Percentiles rank a stretch among this genome's conserved stretches.
These are phyloP conservation scores for Sitophilus oryzae DNA, from an alignment of 1,140 invertebrate genomes.

Conservation along the genomic window DNA sequence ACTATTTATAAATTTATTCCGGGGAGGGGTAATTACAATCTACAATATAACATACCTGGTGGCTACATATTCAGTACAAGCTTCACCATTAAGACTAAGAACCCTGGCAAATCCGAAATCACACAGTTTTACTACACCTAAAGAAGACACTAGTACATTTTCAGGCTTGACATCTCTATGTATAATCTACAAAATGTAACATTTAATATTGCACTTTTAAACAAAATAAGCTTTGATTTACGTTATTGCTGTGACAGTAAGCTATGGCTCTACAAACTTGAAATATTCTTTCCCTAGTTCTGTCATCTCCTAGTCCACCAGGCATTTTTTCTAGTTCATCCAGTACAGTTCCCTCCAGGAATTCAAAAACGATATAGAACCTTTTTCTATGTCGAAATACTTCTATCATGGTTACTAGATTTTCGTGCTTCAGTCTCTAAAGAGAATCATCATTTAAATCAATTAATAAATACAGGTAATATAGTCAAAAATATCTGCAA, in stretches of 20 bases:
- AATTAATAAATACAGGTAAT: no score
- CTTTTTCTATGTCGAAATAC: slow-evolving; percentile 77
- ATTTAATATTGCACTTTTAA: no score
- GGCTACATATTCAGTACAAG: slow-evolving; percentile 76
- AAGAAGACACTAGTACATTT: slow-evolving; percentile 76
- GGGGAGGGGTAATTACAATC: neutral
- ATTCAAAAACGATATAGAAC: slow-evolving; percentile 86
- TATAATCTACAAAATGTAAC: slow-evolving; percentile 63
- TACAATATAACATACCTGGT: slow-evolving; percentile 44
- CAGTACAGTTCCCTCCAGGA: slow-evolving; percentile 77
- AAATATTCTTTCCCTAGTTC: slow-evolving; percentile 67
- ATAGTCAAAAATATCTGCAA: no score
- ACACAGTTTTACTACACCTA: slow-evolving; percentile 79
- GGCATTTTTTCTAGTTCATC: slow-evolving; percentile 71
- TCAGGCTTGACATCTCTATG: slow-evolving; percentile 91
- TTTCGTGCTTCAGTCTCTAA: slow-evolving; percentile 81
- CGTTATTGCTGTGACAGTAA: slow-evolving; percentile 80
- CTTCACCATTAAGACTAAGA: slow-evolving; percentile 58
- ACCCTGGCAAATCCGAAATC: slow-evolving; percentile 83
- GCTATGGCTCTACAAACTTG: slow-evolving; percentile 79
- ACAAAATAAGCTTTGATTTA: no score
- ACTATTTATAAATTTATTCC: neutral
- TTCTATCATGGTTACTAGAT: slow-evolving; percentile 83
- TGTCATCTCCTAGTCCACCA: slow-evolving; percentile 65
- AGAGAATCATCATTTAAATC: slow-evolving; percentile 17